Evolutionary conservation across 2,888 invertebrate genomes (phyloP), one percentile per base, ranked within the genome.

Genomic region (Drosophila prostipennis): DNA sequence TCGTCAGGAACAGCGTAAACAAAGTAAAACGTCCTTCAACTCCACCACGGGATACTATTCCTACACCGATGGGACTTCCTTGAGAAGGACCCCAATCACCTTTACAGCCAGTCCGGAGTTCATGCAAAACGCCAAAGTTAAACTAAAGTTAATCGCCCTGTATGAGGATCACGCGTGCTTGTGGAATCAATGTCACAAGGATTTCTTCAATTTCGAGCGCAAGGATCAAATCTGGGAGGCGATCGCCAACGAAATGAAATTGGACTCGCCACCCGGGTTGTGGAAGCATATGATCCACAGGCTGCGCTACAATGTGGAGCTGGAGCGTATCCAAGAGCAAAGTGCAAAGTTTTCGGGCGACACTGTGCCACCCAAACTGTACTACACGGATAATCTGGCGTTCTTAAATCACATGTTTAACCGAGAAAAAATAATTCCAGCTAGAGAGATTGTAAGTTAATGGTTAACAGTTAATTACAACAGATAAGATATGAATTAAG

Each of bases 371-470:
- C 49, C 57, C 0, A 76, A 60, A 36, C 57, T 75, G 0, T 40
- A 16, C 8, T 84, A 86, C 37, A 40, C 70, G 7, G 61, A 75
- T 6, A 53, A 73, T 3, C n/a, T 84, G 1, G 14, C 67, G 0
- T 86, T 78, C 26, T 1, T 84, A 6, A 74, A 73, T 29, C 78
- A 77, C 14, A 82, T 63, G 52, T 82, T 82, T 43, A 61, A 61
- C 34, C 54, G 54, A 16, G 59, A 64, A 7, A 51, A 6, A 11
- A 26, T 3, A 6, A 37, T 16, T n/a, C 0, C 16, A 7, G 37
- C n/a, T 11, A 23, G 0, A 13, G 14, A 40, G 4, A 7, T 19
- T 0, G 79, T 80, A 53, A 72, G 76, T 59, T 7, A 2, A 19
- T 7, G 11, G n/a, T 26, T 40, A 26, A 26, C 6, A 5, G 6